Evolutionary conservation across 2,888 invertebrate genomes (phyloP), one percentile per base, ranked within the genome.

Genomic region (Limnephilus rhombicus): DNA sequence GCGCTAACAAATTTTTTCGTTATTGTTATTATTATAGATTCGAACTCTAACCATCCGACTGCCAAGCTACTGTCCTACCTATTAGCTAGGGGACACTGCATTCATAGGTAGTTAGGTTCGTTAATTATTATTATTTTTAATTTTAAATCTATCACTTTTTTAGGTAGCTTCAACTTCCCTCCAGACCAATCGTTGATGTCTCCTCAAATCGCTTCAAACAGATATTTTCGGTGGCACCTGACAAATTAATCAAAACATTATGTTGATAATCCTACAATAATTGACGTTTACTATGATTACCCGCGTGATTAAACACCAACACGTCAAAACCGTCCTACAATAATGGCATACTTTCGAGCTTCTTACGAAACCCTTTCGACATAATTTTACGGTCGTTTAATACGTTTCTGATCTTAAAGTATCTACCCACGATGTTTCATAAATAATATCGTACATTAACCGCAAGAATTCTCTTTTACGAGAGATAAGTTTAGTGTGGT

Each of bases 381-480:
- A 31, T 83, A 83, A 83, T 83, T 37, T 83, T 83, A 34, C 7
- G 37, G 37, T 37, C 37, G 37, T 83, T 83, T 83, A 83, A 83
- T 83, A 83, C 83, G 18, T 13, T 34, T 24, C 7, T 83, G 83
- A 83, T 34, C 12, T 34, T 41, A 83, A 37, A 83, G 24, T 83
- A 34, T 83, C 83, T 83, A 3, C 24, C 68, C 68, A 68, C 68
- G 68, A n/a, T 68, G 68, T 68, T 68, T n/a, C 2, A 68, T 68
- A 68, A 68, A 68, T 24, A 68, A 24, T 41, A 83, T 34, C 34
- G 12, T 11, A 2, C 37, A 13, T 85, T 41, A 29, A 86, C 86
- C 86, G 49, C 86, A 86, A 86, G 86, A 86, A 86, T 49, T 86
- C 49, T 41, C 45, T n/a, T 37, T 45, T 45, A 15, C 49, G 37